Conservation (phyloP, 2,797 vertebrate species). For the Melanotaenia pygmaea region DNA sequence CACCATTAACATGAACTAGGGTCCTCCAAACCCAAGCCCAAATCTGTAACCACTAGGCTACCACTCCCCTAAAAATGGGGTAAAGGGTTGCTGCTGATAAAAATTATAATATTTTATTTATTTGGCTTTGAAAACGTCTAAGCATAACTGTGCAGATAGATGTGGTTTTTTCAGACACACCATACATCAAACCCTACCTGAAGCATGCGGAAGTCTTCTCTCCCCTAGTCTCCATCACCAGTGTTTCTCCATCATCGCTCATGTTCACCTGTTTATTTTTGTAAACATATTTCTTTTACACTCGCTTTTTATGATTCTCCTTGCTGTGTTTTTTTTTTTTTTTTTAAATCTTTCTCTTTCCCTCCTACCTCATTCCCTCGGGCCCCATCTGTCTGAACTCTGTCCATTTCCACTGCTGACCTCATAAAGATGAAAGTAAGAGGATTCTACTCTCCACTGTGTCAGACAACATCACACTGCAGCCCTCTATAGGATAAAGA, state of each 20-base stretch:
- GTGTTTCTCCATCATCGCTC: not conserved
- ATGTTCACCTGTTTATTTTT: not conserved
- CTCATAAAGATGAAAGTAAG: constrained; percentile 79
- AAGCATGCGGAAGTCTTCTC: constrained; percentile 42
- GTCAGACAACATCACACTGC: constrained; percentile 73
- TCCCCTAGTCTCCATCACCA: not conserved
- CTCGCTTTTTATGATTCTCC: constrained; percentile 36
- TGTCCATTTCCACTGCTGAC: constrained; percentile 76
- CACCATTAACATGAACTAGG: too few relatives aligned
- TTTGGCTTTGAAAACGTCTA: constrained; percentile 14
- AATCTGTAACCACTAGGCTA: not conserved
- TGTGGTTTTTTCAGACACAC: constrained; percentile 9
- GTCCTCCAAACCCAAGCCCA: not conserved
- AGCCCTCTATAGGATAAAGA: constrained; percentile 76
- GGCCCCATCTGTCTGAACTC: constrained; percentile 74
- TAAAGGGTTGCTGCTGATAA: not conserved
- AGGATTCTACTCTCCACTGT: constrained; percentile 75
- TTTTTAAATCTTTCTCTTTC: constrained; percentile 40
- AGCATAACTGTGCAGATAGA: constrained; percentile 6
- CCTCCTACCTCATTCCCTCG: constrained; percentile 51
- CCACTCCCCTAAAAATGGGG: too few relatives aligned
- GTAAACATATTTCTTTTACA: constrained; percentile 5
- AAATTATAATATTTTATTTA: not conserved
- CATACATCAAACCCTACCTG: constrained; percentile 10
- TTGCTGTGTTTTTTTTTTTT: constrained; percentile 44